Base-by-base conservation (phyloP, 1,140 invertebrate genomes). In the Drosophila sulfurigaster region DNA sequence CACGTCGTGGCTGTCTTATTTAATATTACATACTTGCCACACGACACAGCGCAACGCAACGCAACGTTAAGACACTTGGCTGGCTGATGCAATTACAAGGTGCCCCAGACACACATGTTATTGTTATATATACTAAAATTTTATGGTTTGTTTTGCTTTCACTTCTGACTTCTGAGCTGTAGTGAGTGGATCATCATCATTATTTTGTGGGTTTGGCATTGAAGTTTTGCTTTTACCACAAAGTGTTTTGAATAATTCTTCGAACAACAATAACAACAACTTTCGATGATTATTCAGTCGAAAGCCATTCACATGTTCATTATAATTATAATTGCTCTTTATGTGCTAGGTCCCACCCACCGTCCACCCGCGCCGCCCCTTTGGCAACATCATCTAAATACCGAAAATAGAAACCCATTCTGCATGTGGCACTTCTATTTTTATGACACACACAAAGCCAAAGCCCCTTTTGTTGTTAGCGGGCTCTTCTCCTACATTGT, bases 1-100 rank as follows among this genome's bases (percentile, higher is more conserved):
- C 64, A 77, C 46, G 68, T 72, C 70, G 60, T 49, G 51, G 68
- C 69, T n/a, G 20, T 69, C 51, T 65, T 72, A 58, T 78, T 86
- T 70, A 75, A 70, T 72, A 78, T 78, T 68, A 65, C 46, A 54
- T 35, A 54, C 16, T 49, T 77, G 64, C 43, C 59, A 64, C 59
- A 52, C n/a, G 45, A 70, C 54, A 52, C 20, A 20, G n/a, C n/a
- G n/a, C 16, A 3, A 25, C 20, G 20, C 20, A 20, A 20, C 20
- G 20, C 20, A 25, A 25, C n/a, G 45, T 63, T 46, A 48, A 11
- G 41, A 49, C 51, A 57, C 7, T 38, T 32, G 49, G 41, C 54
- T 45, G 73, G 32, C 71, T 69, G 65, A 68, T 74, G 71, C 71
- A 74, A 74, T 69, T 60, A 41, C 30, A 13, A 51, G 43, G 38